phyloP scores from a whole-genome alignment of 2,888 invertebrate species.

The Sminthurides aquaticus region DNA sequence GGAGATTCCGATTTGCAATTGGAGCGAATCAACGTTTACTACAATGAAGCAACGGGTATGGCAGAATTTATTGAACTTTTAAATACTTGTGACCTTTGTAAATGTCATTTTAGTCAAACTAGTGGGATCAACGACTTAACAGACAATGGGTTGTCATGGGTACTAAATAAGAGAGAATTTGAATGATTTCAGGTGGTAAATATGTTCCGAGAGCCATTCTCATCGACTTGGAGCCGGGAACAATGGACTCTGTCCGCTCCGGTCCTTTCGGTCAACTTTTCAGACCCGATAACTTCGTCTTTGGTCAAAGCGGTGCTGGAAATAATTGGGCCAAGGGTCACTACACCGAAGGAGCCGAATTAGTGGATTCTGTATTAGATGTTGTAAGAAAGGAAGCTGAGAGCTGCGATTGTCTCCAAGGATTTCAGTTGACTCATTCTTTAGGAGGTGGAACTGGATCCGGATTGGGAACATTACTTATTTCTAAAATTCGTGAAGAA shows the following conservation, averaged over 20 bases:
- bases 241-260: constrained; percentile 92
- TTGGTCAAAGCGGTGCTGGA: constrained; percentile 53
- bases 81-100: too few species aligned
- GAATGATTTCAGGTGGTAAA: constrained; percentile 68
- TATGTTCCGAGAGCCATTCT: constrained; percentile 89
- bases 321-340: too few species aligned
- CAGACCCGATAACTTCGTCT: constrained; percentile 62
- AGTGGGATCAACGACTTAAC: too few species aligned
- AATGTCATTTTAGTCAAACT: too few species aligned
- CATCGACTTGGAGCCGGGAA: constrained; percentile 91
- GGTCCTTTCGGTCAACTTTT: constrained; percentile 74
- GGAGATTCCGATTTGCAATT: constrained; percentile 67
- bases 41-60: constrained; percentile 65
- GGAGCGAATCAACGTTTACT: constrained; percentile 73
- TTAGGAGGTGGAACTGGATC: constrained; percentile 55
- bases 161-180: too few species aligned
- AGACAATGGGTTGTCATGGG: too few species aligned
- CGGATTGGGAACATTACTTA: constrained; percentile 54
- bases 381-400: constrained; percentile 35
- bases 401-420: constrained; percentile 42
- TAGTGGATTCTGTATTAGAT: constrained; percentile 45
- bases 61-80: too few species aligned
- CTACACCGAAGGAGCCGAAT: too few species aligned
- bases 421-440: constrained; percentile 52
- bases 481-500: constrained; percentile 54